Base-by-base conservation (phyloP, 1,140 invertebrate species). In the Dufourea novaeangliae region DNA sequence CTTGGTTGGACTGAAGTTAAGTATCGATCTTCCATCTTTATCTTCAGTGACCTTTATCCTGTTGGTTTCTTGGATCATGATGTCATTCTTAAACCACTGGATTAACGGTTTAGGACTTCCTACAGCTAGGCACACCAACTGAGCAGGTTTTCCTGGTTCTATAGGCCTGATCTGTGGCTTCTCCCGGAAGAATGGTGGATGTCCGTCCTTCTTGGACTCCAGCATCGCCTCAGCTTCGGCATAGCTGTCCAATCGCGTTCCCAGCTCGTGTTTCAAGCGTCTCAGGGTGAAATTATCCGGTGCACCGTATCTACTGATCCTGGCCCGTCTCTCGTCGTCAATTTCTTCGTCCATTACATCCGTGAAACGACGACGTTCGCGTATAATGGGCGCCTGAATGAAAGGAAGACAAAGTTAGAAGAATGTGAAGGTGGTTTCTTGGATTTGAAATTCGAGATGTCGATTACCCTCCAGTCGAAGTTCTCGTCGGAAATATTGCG, bases 291-390 rank as follows among this genome's bases (percentile, higher is more conserved):
- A 94, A 25, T 93, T 95, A 76, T 97, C 96, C 5, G 94, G 93
- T 20, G 94, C 92, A 54, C 95, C 95, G 86, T 97, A 97, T 86
- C 95, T 94, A 87, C 95, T 96, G 79, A 97, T 97, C 17, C 96
- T 93, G 10, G 95, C 95, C 84, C 95, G 96, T 25, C 96, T 94
- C 90, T 98, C 97, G 89, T 98, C 97, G 82, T 98, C 97, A 70
- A 98, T 98, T 92, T 98, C 97, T 90, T 98, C 98, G 89, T 98
- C 98, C 97, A 98, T 98, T 1, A 98, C 95, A 87, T 98, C 98
- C 10, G 97, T 98, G 89, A 98, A 98, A 59, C 97, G 95, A 75
- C 98, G 95, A 72, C 98, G 93, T 92, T 98, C 98, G 32, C 97
- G 94, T 82, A 98, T 97, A 7, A 97, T 94, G 8, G 97, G 97